These are phyloP conservation scores for Zaprionus tsacasi DNA, from an alignment of 1,140 invertebrate genomes.

Conservation along the genomic window DNA sequence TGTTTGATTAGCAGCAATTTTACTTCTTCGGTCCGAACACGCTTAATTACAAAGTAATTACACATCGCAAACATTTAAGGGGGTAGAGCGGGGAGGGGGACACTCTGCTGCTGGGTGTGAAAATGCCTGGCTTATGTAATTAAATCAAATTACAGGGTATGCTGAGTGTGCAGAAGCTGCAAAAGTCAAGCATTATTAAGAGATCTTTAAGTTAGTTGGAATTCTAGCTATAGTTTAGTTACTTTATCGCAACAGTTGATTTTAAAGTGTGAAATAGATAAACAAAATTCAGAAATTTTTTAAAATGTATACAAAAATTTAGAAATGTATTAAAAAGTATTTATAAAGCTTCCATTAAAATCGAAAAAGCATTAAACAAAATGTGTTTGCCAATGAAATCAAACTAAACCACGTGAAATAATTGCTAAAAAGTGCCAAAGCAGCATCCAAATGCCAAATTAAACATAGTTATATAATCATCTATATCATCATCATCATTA, in stretches of 20 bases:
- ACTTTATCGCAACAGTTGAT: background rate
- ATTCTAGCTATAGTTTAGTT: background rate
- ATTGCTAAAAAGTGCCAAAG: constrained; percentile 65
- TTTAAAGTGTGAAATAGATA: background rate
- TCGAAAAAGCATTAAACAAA: background rate
- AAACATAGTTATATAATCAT: constrained; percentile 42
- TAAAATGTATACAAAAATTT: background rate
- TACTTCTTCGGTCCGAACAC: constrained; percentile 42
- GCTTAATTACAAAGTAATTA: constrained; percentile 78
- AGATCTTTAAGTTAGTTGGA: background rate
- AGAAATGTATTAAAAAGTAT: background rate
- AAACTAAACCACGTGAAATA: constrained; percentile 5
- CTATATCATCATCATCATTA: constrained; percentile 12
- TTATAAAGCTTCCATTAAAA: background rate
- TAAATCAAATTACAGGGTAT: constrained; percentile 24
- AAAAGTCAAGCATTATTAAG: background rate
- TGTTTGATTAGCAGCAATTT: constrained; percentile 67
- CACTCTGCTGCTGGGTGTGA: constrained; percentile 15
- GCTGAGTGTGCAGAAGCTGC: background rate
- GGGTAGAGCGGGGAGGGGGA: background rate
- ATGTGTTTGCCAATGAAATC: background rate
- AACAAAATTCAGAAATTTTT: background rate
- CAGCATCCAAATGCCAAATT: constrained; percentile 68
- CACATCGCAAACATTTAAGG: constrained; percentile 55
- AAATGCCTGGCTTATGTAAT: constrained; percentile 41